Evolutionary conservation across 1,140 invertebrate genomes (phyloP), one percentile per base, ranked within the genome.

Genomic region (Lepidurus packardi): DNA sequence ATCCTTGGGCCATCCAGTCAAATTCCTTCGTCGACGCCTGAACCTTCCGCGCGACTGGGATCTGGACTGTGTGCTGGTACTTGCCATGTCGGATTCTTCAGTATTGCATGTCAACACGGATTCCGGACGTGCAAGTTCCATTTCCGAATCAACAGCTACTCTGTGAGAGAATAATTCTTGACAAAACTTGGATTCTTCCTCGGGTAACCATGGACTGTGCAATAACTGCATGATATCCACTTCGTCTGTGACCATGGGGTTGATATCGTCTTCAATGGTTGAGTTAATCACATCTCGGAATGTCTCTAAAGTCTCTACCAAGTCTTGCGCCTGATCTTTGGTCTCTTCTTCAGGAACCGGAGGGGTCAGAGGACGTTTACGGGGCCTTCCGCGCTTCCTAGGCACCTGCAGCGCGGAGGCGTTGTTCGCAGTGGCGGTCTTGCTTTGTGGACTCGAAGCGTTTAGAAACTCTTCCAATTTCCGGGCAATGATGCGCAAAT

Each of bases 21-120:
- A 43, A 74, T 78, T 78, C 10, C 73, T 45, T 16, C 78, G 77
- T 13, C 73, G 41, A 13, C 78, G 73, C 13, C n/a, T 44, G 11
- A 47, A 47, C 8, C 45, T 76, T 7, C 43, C 75, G 11, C 75
- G 43, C 21, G 24, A 47, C 7, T 45, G 76, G 10, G 65, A 73
- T 43, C 65, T 34, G 13, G 65, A 74, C 13, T 65, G 53, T 1
- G 78, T 78, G 73, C 78, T 78, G 7, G 78, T 78, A 74, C 78
- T 78, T 16, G 73, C 78, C n/a, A 78, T 74, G 34, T 78, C 78
- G 4, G 78, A 78, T 9, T 77, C 75, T 13, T 77, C 75, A 34
- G 75, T 77, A 4, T 45, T 45, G 42, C 47, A 77, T 34, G 43
- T 44, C 9, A 77, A 44, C 10, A 45, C 75, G 41, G 24, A 77